Base-by-base conservation (phyloP, 2,797 vertebrate species). In the Pelobates cultripes region DNA sequence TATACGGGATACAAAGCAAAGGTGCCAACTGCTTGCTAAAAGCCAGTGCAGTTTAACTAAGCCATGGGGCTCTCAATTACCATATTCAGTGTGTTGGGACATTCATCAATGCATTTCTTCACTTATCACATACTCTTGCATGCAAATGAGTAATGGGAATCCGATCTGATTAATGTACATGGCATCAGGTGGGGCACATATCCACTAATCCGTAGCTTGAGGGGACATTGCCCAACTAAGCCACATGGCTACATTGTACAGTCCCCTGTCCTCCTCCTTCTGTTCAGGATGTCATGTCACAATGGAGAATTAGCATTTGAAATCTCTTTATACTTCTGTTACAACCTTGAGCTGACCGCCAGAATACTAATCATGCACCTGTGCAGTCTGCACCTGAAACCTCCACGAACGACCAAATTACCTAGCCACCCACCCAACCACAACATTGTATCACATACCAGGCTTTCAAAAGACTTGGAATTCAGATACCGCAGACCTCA, bases 231-330 rank as follows among this genome's bases (percentile, higher is more conserved):
- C 63, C 72, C 73, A 79, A 80, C 68, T 13, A 73, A 72, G 60
- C 77, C 82, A 80, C 82, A 83, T 83, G 82, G 72, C 45, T 80
- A 66, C 45, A 57, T 75, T 61, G 64, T 73, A 64, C 17, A 67
- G 57, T 41, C 42, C 28, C 45, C 77, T 64, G 53, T 42, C 70
- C 80, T 42, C 70, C 15, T 73, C 77, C 82, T 75, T 80, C 77
- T 84, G 82, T 75, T 84, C 73, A 76, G 44, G 73, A 70, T 70
- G 64, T 74, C 66, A 83, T 75, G 71, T 75, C 69, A 84, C 77
- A 84, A 84, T 79, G 60, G 77, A 42, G 43, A 45, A 84, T 84
- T 84, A 79, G 82, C 82, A 84, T 84, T 79, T 83, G 53, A 80
- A 84, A 76, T 69, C 78, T 76, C 68, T 79, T 66, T 72, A 71